Evolutionary conservation across 2,888 invertebrate genomes (phyloP), one percentile per base, ranked within the genome.

Genomic region (Zele albiditarsus): DNA sequence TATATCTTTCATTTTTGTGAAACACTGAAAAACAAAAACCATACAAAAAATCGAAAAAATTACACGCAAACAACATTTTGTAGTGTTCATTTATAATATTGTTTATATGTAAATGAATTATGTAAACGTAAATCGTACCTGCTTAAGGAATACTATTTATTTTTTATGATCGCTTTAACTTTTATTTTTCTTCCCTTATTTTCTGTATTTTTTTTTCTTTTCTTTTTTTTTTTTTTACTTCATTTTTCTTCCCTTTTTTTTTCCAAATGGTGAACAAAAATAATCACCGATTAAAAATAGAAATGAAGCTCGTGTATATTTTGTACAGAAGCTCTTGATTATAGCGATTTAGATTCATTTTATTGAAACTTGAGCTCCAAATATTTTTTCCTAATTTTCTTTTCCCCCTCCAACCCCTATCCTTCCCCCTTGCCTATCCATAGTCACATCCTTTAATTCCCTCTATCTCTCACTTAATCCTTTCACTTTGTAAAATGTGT

Each of bases 71-170:
- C 6, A 46, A 16, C 16, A 46, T 46, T 16, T 53, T 53, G 53
- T 53, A 53, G 53, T 53, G 20, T 53, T 53, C 53, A 53, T 53
- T 53, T 53, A 53, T 53, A 23, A 20, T 53, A 53, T 46, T 53
- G 20, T 53, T 53, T 53, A 53, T 53, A 20, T 65, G 65, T 16
- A 65, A 65, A 65, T 65, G 20, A 8, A 65, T 65, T 65, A 38
- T 65, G 42, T 65, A 20, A 42, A 82, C 81, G 82, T 84, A 85
- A 85, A 85, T 82, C 81, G 88, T 88, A 88, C 87, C 88, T 88
- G 88, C 83, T 82, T 84, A 84, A 88, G 85, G 85, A 86, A 85
- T 86, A 86, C 84, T 88, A 88, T 89, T 88, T 88, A 87, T 88
- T 87, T 83, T 84, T 83, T 62, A 58, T 74, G 65, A 66, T 70